Conservation (phyloP, 2,888 invertebrate genomes). For the Drosophila mimica region DNA sequence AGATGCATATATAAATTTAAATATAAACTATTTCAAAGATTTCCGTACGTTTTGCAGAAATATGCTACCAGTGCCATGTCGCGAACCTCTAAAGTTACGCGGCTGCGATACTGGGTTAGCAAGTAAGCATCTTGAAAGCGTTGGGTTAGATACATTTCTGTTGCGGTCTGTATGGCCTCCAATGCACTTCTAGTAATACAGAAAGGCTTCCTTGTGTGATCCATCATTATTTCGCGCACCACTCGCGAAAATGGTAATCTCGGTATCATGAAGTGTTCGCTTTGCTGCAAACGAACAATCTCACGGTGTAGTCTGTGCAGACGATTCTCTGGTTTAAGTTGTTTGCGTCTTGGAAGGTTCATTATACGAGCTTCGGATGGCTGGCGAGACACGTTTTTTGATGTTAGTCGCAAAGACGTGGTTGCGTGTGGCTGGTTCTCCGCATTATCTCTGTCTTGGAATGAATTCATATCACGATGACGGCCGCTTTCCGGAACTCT, state of each 20-base stretch:
- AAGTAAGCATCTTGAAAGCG: conserved; percentile 86
- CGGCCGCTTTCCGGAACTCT: neutral
- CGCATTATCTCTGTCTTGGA: conserved; percentile 10
- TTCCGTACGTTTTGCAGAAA: conserved; percentile 40
- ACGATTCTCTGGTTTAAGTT: conserved; percentile 24
- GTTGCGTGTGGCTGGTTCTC: conserved; percentile 30
- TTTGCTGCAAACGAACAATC: conserved; percentile 52
- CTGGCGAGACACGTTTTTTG: neutral
- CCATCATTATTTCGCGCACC: conserved; percentile 84
- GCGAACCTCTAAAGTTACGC: conserved; percentile 85
- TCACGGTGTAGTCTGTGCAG: conserved; percentile 15
- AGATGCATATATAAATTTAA: neutral
- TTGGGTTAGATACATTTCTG: conserved; percentile 86
- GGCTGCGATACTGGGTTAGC: conserved; percentile 85
- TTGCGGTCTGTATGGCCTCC: conserved; percentile 85
- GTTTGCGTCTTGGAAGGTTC: conserved; percentile 38
- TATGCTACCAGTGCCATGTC: conserved; percentile 85
- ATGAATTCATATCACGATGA: neutral
- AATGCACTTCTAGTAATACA: conserved; percentile 84
- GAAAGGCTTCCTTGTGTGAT: conserved; percentile 24
- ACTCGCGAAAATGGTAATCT: conserved; percentile 85
- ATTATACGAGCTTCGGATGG: neutral
- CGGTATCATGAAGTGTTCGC: conserved; percentile 82
- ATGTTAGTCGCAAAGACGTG: neutral
- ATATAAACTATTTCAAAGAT: neutral